A percentile compares a stretch with the other conserved stretches of the same genome.
phyloP scores from a whole-genome alignment of 2,888 invertebrate species.

The Pseudococcus jackbeardsleyi region DNA sequence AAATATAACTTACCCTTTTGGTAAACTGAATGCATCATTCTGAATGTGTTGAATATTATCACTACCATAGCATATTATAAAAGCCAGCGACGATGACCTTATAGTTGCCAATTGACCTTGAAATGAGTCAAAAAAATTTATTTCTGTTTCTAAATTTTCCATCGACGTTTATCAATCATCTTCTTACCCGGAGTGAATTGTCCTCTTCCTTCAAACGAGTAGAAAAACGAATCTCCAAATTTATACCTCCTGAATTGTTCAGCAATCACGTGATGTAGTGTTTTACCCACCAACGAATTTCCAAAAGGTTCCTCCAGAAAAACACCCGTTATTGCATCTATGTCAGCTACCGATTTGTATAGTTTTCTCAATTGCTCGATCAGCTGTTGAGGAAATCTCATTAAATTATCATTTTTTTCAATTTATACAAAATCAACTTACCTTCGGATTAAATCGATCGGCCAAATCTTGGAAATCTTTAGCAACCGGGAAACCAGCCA shows the following conservation, averaged over 20 bases:
- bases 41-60: not conserved
- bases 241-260: constrained; percentile 84
- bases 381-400: not conserved
- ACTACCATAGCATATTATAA: not conserved
- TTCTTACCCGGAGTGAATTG: not conserved
- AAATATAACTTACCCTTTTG: not conserved
- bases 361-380: not conserved
- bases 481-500: constrained; percentile 74
- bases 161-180: not conserved
- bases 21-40: not conserved
- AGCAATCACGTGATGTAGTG: constrained; percentile 80
- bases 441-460: not conserved
- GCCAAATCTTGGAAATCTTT: not conserved
- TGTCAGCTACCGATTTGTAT: constrained; percentile 78
- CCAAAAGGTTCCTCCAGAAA: constrained; percentile 77
- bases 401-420: not conserved
- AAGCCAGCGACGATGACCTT: not conserved
- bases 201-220: constrained; percentile 69
- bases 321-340: constrained; percentile 83
- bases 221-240: constrained; percentile 83
- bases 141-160: not conserved
- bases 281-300: constrained; percentile 80
- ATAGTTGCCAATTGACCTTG: not conserved
- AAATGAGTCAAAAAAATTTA: not conserved
- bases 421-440: not conserved